Evolutionary conservation across 2,113 vertebrate species (phyloP).

Genomic region (Rynchops niger): DNA sequence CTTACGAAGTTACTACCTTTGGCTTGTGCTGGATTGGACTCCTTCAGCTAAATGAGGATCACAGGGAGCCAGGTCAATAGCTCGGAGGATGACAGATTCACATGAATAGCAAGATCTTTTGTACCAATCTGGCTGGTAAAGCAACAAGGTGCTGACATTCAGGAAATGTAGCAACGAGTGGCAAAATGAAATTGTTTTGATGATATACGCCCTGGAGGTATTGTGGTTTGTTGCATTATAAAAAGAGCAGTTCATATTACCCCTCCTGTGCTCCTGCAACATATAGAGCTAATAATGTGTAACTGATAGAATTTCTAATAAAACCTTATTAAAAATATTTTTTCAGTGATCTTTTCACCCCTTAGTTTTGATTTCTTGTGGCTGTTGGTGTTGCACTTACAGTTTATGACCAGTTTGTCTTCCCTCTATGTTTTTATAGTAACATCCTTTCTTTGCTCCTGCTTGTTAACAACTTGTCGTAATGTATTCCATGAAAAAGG

Average conservation of each 20-base stretch:
- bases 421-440: background rate
- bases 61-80: background rate
- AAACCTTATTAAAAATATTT: slow-evolving; percentile 71
- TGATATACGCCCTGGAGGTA: slow-evolving; percentile 9
- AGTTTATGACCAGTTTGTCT: background rate
- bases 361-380: slow-evolving; percentile 33
- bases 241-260: slow-evolving; percentile 50
- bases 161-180: slow-evolving; percentile 18
- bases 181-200: slow-evolving; percentile 16
- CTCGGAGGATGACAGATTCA: background rate
- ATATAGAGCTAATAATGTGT: slow-evolving; percentile 66
- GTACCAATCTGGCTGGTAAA: background rate
- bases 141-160: slow-evolving; percentile 22
- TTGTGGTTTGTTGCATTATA: slow-evolving; percentile 54
- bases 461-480: background rate
- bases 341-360: slow-evolving; percentile 53
- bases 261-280: slow-evolving; percentile 34
- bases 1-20: background rate
- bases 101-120: background rate
- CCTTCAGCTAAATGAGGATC: background rate
- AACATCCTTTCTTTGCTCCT: background rate
- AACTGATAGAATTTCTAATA: slow-evolving; percentile 74
- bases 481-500: background rate
- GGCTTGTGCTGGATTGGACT: background rate
- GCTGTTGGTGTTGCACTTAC: background rate